A percentile compares a stretch with the other conserved stretches of the same genome.
Conservation (phyloP, 2,113 vertebrate genomes). For the Albula goreensis region DNA sequence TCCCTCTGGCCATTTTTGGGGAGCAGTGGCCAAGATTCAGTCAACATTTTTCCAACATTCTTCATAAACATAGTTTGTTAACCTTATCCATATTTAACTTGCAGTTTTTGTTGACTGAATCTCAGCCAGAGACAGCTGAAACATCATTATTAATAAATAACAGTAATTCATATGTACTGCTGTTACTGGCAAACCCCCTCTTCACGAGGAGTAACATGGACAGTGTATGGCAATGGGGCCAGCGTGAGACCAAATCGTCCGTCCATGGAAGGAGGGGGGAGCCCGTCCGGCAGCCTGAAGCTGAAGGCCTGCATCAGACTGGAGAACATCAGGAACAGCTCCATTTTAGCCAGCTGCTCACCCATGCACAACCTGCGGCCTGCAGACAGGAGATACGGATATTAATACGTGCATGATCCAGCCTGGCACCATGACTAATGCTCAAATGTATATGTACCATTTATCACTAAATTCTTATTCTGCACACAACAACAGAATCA, state of each 20-base stretch:
- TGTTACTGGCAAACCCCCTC: no score
- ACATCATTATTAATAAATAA: no score
- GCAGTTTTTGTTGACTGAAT: no score
- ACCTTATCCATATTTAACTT: no score
- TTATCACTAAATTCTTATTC: background rate
- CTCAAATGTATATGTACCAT: background rate
- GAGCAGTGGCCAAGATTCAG: no score
- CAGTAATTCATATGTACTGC: no score
- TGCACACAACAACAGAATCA: no score
- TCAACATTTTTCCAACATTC: no score
- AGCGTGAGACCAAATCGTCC: slow-evolving; percentile 88
- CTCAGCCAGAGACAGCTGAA: no score
- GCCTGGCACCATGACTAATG: background rate
- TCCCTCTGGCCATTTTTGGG: no score
- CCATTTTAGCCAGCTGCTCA: slow-evolving; percentile 94
- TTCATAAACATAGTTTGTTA: no score
- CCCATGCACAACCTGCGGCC: slow-evolving; percentile 94
- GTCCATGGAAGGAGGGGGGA: slow-evolving; percentile 71
- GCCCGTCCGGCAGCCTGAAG: slow-evolving; percentile 76
- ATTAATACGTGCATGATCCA: background rate
- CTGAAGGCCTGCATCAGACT: slow-evolving; percentile 84
- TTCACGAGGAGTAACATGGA: slow-evolving; percentile 61
- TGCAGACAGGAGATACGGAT: slow-evolving; percentile 45
- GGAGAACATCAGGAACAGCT: slow-evolving; percentile 85
- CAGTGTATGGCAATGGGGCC: slow-evolving; percentile 77